Evolutionary conservation across 1,140 invertebrate species (phyloP).

Genomic region (Bombus waltoni): DNA sequence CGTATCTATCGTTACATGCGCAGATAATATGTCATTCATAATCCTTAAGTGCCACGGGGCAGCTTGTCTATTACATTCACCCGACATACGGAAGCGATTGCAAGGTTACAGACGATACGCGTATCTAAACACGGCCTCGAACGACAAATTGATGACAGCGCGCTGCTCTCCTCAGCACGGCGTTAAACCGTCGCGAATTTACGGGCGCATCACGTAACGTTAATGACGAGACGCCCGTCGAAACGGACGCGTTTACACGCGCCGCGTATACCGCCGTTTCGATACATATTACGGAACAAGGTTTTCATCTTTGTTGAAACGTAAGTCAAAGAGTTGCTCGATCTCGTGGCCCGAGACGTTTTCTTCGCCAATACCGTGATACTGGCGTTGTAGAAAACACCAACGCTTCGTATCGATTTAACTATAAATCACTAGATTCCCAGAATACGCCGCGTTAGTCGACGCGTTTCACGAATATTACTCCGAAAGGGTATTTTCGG

Average conservation of each 20-base stretch:
- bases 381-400: not conserved
- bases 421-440: conserved; percentile 27
- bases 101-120: conserved; percentile 48
- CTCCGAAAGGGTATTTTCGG: conserved; percentile 1
- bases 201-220: conserved; percentile 50
- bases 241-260: conserved; percentile 20
- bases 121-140: conserved; percentile 47
- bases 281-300: not conserved
- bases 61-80: conserved; percentile 30
- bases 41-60: conserved; percentile 24
- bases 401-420: conserved; percentile 30
- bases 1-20: not conserved
- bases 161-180: conserved; percentile 10
- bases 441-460: conserved; percentile 22
- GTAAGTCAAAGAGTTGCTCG: not conserved
- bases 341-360: not conserved
- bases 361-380: not conserved
- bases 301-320: not conserved
- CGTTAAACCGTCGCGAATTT: conserved; percentile 54
- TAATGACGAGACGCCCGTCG: conserved; percentile 25
- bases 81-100: conserved; percentile 50
- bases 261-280: not conserved
- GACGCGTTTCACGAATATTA: conserved; percentile 17
- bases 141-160: conserved; percentile 59
- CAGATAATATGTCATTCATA: conserved; percentile 29